A percentile compares a stretch with the other conserved stretches of the same genome.
Conservation (phyloP, 2,797 vertebrate genomes). For the Enteromius paludinosus region DNA sequence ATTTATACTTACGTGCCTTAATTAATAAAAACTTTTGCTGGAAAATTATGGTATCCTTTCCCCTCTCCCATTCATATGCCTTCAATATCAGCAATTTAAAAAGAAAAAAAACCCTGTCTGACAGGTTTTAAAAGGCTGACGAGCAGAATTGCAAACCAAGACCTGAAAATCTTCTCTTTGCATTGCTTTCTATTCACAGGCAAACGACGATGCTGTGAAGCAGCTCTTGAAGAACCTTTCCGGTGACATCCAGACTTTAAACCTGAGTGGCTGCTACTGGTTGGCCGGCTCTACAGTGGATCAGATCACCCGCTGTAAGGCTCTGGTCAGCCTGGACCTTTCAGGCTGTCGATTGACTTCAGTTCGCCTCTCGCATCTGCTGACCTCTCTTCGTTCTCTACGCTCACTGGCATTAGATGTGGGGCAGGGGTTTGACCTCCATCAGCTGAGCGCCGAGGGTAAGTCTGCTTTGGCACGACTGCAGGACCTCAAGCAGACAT, state of each 20-base stretch:
- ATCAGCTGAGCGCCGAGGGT: constrained; percentile 88
- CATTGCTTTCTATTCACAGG: constrained; percentile 74
- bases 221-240: constrained; percentile 81
- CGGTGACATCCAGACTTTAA: constrained; percentile 86
- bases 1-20: not conserved
- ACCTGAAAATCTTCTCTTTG: not conserved
- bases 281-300: constrained; percentile 84
- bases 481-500: constrained; percentile 90
- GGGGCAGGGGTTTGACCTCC: constrained; percentile 84
- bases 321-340: constrained; percentile 87
- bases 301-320: constrained; percentile 82
- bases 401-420: constrained; percentile 90
- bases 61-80: not conserved
- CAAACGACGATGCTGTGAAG: constrained; percentile 82
- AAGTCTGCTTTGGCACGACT: constrained; percentile 88
- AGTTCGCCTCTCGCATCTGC: constrained; percentile 87
- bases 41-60: not conserved
- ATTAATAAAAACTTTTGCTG: not conserved
- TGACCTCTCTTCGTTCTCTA: constrained; percentile 84
- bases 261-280: constrained; percentile 95
- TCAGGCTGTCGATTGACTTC: constrained; percentile 90
- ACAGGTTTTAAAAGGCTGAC: not conserved
- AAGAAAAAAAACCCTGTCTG: not conserved
- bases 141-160: not conserved
- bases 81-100: not conserved